Evolutionary conservation across 2,888 invertebrate species (phyloP).

Genomic region (Leucophora obtusa): DNA sequence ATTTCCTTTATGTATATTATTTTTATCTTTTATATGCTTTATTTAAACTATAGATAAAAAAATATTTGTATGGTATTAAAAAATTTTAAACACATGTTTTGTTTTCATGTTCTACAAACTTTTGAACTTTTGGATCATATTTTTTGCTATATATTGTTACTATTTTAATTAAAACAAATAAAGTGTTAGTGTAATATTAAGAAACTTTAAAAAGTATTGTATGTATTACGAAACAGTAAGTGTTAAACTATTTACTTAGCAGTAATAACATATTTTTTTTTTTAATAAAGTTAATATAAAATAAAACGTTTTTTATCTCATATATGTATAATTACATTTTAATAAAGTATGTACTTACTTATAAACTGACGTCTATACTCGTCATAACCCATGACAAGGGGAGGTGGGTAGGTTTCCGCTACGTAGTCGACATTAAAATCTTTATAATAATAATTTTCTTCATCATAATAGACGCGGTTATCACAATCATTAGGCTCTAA

Average conservation of each 20-base stretch:
- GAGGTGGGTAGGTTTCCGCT: conserved; percentile 28
- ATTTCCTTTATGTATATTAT: no score
- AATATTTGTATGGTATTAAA: neutral
- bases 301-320: neutral
- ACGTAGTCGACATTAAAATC: neutral
- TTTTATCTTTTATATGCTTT: no score
- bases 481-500: conserved; percentile 71
- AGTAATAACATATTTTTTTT: neutral
- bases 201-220: neutral
- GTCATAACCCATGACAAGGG: conserved; percentile 66
- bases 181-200: conserved; percentile 28
- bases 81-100: conserved; percentile 15
- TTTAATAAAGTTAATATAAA: no score
- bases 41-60: conserved; percentile 19
- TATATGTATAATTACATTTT: neutral
- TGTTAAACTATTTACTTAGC: conserved; percentile 10
- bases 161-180: conserved; percentile 21
- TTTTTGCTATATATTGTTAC: neutral
- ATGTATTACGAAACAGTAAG: neutral
- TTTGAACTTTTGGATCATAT: conserved; percentile 26
- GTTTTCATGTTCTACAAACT: conserved; percentile 19
- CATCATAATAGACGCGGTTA: conserved; percentile 50
- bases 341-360: conserved; percentile 64
- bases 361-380: conserved; percentile 70
- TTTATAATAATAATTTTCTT: conserved; percentile 28